Evolutionary conservation across 2,113 vertebrate species (phyloP).

Genomic region (Pardalotus punctatus): DNA sequence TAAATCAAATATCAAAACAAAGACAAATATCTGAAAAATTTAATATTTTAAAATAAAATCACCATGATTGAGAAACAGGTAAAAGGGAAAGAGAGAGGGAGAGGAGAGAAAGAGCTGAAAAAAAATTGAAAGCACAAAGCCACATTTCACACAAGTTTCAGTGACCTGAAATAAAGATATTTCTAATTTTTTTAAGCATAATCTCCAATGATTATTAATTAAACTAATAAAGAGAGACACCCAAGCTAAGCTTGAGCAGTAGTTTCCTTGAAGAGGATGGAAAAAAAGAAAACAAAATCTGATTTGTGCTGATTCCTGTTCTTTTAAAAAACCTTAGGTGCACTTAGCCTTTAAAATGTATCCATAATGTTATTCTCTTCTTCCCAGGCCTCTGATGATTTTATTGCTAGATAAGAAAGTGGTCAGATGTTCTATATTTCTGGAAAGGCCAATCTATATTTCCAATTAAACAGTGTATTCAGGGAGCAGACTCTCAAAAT

Average conservation of each 20-base stretch:
- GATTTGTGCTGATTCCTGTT: not conserved
- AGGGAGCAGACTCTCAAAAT: not conserved
- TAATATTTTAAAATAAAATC: not conserved
- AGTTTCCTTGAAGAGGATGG: not conserved
- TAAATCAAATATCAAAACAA: slow-evolving; percentile 21
- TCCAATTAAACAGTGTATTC: not conserved
- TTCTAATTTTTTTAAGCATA: slow-evolving; percentile 35
- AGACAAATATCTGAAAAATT: not conserved
- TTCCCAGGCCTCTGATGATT: not conserved
- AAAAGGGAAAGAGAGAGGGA: not conserved
- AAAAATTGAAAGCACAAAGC: not conserved
- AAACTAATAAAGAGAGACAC: slow-evolving; percentile 46
- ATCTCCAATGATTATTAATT: slow-evolving; percentile 57
- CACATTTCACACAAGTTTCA: slow-evolving; percentile 61
- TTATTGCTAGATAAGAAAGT: not conserved
- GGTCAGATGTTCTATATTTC: not conserved
- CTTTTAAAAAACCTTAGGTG: not conserved
- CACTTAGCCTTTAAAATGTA: not conserved
- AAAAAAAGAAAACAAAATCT: not conserved
- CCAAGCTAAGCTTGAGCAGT: not conserved
- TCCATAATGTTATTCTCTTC: not conserved
- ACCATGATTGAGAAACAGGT: not conserved
- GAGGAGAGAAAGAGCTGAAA: not conserved
- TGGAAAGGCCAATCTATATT: not conserved
- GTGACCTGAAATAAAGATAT: slow-evolving; percentile 57